phyloP scores from a whole-genome alignment of 2,888 invertebrate species.

The Lumbricus terrestris region DNA sequence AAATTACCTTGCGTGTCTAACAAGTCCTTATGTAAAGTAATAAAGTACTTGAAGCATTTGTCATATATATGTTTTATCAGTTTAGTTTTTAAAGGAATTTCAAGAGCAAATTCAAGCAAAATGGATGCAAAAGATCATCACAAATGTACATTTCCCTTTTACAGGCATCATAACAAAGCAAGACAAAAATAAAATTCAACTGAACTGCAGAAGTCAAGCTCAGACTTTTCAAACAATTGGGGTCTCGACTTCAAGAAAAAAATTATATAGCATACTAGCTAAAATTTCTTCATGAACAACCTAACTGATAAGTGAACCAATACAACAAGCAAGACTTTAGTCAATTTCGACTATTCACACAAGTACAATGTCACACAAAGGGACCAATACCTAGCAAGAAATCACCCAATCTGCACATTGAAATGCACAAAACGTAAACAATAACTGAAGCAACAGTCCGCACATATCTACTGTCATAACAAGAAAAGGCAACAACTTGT shows the following conservation, averaged over 20 bases:
- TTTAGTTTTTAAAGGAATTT: not conserved
- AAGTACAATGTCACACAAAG: not conserved
- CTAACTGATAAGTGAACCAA: not conserved
- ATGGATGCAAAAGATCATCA: not conserved
- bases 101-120: not conserved
- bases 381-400: not conserved
- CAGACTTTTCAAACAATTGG: not conserved
- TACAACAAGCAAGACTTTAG: not conserved
- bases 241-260: not conserved
- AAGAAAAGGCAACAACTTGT: not conserved
- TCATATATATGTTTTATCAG: not conserved
- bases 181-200: not conserved
- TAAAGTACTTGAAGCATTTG: not conserved
- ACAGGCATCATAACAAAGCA: not conserved
- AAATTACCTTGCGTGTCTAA: not conserved
- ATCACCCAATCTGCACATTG: not conserved
- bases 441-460: not conserved
- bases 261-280: not conserved
- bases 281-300: not conserved
- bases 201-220: not conserved
- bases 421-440: not conserved
- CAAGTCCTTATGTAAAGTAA: not conserved
- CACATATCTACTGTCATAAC: not conserved
- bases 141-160: not conserved
- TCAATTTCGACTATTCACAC: not conserved